Percentiles rank a stretch among this genome's conserved stretches.
Evolutionary conservation across 2,797 vertebrate genomes (phyloP).

Genomic region (Tapirus indicus): DNA sequence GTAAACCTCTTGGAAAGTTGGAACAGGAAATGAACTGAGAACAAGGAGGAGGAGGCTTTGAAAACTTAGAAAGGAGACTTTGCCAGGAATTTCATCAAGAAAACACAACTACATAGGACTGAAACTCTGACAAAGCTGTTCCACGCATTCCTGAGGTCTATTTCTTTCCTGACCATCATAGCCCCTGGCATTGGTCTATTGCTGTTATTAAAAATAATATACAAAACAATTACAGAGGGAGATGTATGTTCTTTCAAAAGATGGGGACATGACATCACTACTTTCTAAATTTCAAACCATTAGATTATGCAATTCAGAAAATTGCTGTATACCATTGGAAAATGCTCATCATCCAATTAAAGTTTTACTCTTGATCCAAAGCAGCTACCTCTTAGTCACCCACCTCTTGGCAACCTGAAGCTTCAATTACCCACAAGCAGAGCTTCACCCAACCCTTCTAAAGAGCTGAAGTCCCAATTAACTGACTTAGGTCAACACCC

Average conservation of each 20-base stretch:
- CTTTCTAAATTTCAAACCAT: constrained; percentile 65
- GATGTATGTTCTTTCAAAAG: background rate
- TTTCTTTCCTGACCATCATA: background rate
- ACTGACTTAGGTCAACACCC: background rate
- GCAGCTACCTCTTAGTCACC: constrained; percentile 30
- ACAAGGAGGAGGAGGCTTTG: background rate
- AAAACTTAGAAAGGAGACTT: background rate
- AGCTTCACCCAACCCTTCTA: background rate
- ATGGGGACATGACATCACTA: constrained; percentile 53
- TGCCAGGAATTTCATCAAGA: background rate
- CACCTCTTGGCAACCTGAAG: constrained; percentile 3
- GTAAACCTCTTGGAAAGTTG: background rate
- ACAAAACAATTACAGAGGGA: constrained; percentile 68
- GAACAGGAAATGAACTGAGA: background rate
- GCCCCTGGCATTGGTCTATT: background rate
- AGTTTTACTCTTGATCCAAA: constrained; percentile 42
- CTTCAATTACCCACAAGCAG: background rate
- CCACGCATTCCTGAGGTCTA: background rate
- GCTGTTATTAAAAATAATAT: constrained; percentile 56
- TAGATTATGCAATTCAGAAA: constrained; percentile 72
- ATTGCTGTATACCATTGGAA: constrained; percentile 57
- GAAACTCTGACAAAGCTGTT: background rate
- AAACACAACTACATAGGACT: background rate
- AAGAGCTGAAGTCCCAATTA: background rate
- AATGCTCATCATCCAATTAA: constrained; percentile 65